These are phyloP conservation scores for Silurus meridionalis DNA, from an alignment of 2,113 vertebrate genomes.

Conservation along the genomic window DNA sequence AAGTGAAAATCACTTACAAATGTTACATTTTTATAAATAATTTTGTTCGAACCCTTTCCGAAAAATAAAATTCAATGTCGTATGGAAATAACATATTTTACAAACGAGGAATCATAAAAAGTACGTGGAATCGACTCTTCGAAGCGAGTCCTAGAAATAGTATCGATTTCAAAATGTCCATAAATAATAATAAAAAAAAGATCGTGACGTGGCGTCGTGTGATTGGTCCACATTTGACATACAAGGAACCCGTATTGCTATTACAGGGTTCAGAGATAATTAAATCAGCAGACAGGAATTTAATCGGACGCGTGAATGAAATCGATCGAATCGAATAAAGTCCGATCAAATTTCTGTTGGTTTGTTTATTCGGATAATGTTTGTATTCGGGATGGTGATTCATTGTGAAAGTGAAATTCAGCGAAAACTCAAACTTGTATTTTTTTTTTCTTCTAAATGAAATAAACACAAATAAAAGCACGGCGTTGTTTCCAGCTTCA, in stretches of 20 bases:
- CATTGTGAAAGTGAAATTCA: not conserved
- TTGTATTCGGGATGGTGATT: not conserved
- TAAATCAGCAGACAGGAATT: not conserved
- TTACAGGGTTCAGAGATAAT: not conserved
- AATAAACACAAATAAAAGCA: not conserved
- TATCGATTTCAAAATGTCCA: not conserved
- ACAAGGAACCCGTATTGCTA: too few relatives aligned
- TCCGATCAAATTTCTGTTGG: too few relatives aligned
- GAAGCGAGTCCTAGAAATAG: not conserved
- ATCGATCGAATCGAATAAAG: not conserved
- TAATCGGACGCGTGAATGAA: not conserved
- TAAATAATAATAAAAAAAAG: not conserved
- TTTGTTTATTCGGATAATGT: not conserved
- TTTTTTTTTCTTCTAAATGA: too few relatives aligned
- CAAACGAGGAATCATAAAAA: not conserved
- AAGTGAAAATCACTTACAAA: too few relatives aligned
- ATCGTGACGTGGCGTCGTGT: not conserved
- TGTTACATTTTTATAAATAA: too few relatives aligned
- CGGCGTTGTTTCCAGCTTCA: conserved; percentile 28
- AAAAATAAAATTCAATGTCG: too few relatives aligned
- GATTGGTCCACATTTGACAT: not conserved
- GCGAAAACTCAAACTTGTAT: rapidly evolving
- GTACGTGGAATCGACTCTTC: not conserved
- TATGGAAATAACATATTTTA: not conserved
- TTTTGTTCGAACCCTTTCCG: too few relatives aligned